Evolutionary conservation across 2,113 vertebrate genomes (phyloP), one percentile per base, ranked within the genome.

Genomic region (Coturnix japonica): DNA sequence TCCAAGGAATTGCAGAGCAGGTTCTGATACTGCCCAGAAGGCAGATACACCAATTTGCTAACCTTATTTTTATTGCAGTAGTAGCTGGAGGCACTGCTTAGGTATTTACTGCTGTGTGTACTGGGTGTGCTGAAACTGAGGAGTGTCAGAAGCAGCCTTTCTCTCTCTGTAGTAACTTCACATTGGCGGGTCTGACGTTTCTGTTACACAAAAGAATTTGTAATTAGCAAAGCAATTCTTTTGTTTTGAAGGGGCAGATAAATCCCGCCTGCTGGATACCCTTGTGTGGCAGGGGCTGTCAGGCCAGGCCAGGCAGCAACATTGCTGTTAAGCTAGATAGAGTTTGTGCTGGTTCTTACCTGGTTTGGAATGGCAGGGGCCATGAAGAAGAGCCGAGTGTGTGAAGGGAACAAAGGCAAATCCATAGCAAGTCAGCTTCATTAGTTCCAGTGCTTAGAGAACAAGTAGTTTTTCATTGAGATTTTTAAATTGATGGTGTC

Each of bases 181-280:
- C 20, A 3, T 43, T 73, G 9, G 7, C 28, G 31, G 30, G 10
- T 44, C 21, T 79, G 7, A 11, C 20, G 7, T 91, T 93, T 47
- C 23, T 51, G 9, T 71, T 64, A 7, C 7, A 26, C 71, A 15
- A 56, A 73, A 82, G 17, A 23, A 65, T 51, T 75, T 60, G 23
- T 59, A 7, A 3, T 57, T 61, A 77, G 9, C 69, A 39, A 69
- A 47, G 3, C 35, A n/a, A 14, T 43, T 4, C 10, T 61, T 43
- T 39, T 7, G 13, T 76, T 82, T 10, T 67, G 70, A 70, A n/a
- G 1, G 14, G 8, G 7, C 21, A 25, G 12, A 1, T 46, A 15
- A 53, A 60, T 21, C 4, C 59, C 16, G 2, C 0, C 0, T 51
- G 1, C 13, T 74, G 41, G n/a, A 21, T 35, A 21, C 33, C 14